phyloP scores from a whole-genome alignment of 2,797 vertebrate species.

The Acipenser transmontanus region DNA sequence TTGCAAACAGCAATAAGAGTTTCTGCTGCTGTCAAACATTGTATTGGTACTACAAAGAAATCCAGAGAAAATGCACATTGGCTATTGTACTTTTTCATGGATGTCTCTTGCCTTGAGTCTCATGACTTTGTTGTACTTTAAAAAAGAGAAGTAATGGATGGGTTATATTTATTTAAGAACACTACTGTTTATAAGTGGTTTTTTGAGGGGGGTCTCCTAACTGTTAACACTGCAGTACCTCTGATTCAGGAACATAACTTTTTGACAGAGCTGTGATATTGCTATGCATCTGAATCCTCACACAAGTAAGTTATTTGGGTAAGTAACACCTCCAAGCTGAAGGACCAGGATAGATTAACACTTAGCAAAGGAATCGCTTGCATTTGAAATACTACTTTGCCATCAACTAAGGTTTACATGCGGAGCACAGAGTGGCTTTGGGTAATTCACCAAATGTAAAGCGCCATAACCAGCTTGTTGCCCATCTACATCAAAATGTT shows the following conservation, averaged over 20 bases:
- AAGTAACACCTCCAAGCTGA: not conserved
- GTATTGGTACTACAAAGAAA: not conserved
- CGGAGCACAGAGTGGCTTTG: too few species aligned
- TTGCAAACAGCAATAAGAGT: constrained; percentile 12
- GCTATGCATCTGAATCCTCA: not conserved
- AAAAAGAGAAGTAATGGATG: not conserved
- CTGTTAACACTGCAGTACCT: not conserved
- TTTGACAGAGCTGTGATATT: not conserved
- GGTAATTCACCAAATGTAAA: too few species aligned
- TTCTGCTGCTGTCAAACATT: constrained; percentile 4
- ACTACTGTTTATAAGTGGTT: not conserved
- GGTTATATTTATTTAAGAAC: not conserved
- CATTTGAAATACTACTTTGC: too few species aligned
- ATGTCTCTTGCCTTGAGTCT: not conserved
- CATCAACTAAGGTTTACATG: too few species aligned
- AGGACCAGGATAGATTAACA: too few species aligned
- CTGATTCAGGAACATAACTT: not conserved
- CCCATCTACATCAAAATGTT: too few species aligned
- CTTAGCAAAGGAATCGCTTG: too few species aligned
- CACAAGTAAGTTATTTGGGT: not conserved
- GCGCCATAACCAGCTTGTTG: too few species aligned
- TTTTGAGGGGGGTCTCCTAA: too few species aligned
- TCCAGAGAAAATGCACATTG: not conserved
- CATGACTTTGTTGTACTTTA: not conserved
- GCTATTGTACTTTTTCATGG: not conserved